Base-by-base conservation (phyloP, 2,113 vertebrate genomes). In the rat (Rattus norvegicus) region DNA sequence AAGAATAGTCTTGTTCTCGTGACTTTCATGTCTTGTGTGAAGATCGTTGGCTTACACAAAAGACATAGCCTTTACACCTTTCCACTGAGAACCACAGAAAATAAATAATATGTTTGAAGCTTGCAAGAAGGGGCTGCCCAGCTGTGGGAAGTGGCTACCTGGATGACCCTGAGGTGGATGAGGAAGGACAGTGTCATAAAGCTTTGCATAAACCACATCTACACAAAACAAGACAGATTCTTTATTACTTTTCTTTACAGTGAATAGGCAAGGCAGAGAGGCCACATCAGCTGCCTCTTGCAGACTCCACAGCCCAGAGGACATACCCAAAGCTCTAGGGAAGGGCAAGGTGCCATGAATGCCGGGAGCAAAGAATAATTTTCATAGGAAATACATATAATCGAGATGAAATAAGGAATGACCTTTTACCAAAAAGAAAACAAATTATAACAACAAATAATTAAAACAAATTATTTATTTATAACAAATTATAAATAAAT, bases 211-310 rank as follows among this genome's bases (percentile, higher is more conserved):
- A 96, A 70, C 72, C 72, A 93, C 47, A 3, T 28, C 67, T 26
- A 33, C 63, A 16, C 12, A 22, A 92, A 65, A 16, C 0, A 1
- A n/a, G 39, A 9, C n/a, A 24, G 7, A 20, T 36, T 22, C 0
- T 72, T 43, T 83, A 85, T 65, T 61, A 49, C 43, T 59, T 79
- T 43, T 61, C 19, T 90, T 92, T 86, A 54, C 47, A 67, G 28
- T 72, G 33, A 94, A 94, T 94, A 88, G 77, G 79, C 19, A 28
- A 87, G 73, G 22, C 1, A 72, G 20, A 0, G 19, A 59, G 92
- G 28, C 17, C 59, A 65, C n/a, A 14, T 97, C 96, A 91, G 4
- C 86, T 94, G 93, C 95, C 36, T 95, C 96, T 4, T 22, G 96
- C 75, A 91, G 85, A 93, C 11, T 76, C 3, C 28, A 7, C 17